These are phyloP conservation scores for Rhimphoctona megacephalus DNA, from an alignment of 2,888 invertebrate genomes.

Conservation along the genomic window DNA sequence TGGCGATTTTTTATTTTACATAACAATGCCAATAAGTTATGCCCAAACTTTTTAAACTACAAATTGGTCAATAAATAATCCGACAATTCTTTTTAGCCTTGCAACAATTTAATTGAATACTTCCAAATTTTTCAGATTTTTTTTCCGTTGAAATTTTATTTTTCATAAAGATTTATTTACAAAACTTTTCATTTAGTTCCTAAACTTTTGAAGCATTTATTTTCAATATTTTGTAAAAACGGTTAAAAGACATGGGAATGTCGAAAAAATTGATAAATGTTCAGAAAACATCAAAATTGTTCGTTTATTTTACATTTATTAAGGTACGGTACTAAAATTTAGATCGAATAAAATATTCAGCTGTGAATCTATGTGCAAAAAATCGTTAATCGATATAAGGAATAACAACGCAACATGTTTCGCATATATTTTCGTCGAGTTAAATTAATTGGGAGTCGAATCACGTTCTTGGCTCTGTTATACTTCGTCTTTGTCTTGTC, in stretches of 20 bases:
- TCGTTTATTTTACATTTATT: background rate
- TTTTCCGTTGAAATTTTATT: no score
- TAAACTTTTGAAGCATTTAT: no score
- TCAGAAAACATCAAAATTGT: background rate
- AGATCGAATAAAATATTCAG: background rate
- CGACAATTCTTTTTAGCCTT: background rate
- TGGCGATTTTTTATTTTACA: background rate
- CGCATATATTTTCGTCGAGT: constrained; percentile 35
- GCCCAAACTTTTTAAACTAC: background rate
- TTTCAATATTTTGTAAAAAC: background rate
- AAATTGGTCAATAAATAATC: background rate
- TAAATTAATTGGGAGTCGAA: constrained; percentile 37
- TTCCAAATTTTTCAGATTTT: no score
- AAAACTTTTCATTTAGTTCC: background rate
- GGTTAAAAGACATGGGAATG: background rate
- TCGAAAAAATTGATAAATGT: background rate
- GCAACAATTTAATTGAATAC: background rate
- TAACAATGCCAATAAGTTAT: background rate
- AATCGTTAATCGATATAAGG: constrained; percentile 17
- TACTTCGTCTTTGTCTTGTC: constrained; percentile 10
- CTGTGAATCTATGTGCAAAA: background rate
- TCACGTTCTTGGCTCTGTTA: constrained; percentile 34
- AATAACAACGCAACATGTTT: constrained; percentile 36
- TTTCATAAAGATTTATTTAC: no score
- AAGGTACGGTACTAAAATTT: background rate